Evolutionary conservation across 2,113 vertebrate genomes (phyloP).

Genomic region (Cynopterus brachyotis): DNA sequence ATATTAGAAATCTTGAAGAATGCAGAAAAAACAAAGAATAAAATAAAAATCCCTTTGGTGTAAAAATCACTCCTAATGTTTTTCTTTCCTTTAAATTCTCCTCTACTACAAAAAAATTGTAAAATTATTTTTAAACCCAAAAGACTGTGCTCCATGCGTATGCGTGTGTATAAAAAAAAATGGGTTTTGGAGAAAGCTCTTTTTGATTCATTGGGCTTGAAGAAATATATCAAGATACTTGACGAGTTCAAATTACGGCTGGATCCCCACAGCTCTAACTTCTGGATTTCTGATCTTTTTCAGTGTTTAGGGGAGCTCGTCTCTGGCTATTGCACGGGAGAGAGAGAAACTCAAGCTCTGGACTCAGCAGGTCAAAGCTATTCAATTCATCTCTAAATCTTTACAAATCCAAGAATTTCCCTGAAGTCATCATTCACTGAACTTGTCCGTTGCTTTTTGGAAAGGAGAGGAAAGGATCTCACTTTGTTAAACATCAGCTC

Average conservation of each 20-base stretch:
- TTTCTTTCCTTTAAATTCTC: background rate
- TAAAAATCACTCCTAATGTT: background rate
- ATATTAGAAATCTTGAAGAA: slow-evolving; percentile 29
- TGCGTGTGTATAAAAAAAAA: background rate
- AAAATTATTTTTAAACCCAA: background rate
- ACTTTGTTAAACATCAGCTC: slow-evolving; percentile 67
- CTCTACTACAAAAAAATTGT: background rate
- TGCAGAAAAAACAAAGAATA: slow-evolving; percentile 16
- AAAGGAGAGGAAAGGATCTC: slow-evolving; percentile 52
- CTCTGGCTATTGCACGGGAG: background rate
- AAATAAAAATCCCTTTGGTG: slow-evolving; percentile 11
- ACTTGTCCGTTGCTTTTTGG: slow-evolving; percentile 70
- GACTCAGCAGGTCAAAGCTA: slow-evolving; percentile 78
- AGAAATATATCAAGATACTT: slow-evolving; percentile 46
- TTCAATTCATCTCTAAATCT: slow-evolving; percentile 78
- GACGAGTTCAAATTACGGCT: slow-evolving; percentile 37
- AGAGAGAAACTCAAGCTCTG: slow-evolving; percentile 48
- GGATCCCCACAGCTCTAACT: background rate
- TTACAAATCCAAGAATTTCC: slow-evolving; percentile 81
- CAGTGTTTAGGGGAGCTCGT: background rate
- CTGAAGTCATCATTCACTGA: slow-evolving; percentile 76
- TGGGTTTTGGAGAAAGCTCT: slow-evolving; percentile 44
- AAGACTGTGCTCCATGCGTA: background rate
- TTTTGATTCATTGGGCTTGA: slow-evolving; percentile 21
- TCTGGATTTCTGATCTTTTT: background rate